A percentile compares a stretch with the other conserved stretches of the same genome.
Conservation (phyloP, 2,113 vertebrate species). For the Oreocharis arfaki region DNA sequence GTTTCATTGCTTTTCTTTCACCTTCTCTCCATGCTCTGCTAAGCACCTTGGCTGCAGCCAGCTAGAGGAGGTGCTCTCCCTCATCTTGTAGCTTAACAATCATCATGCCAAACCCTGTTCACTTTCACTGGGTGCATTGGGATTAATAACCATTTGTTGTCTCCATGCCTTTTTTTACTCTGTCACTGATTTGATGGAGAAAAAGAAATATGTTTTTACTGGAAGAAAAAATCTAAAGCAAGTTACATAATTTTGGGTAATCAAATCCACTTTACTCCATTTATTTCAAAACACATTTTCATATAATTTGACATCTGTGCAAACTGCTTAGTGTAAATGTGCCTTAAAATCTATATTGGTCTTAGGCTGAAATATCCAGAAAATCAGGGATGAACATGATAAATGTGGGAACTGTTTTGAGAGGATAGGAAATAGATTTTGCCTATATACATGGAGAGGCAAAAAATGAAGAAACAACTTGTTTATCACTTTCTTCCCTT, state of each 20-base stretch:
- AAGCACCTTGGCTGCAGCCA: not conserved
- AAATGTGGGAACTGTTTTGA: rapidly evolving
- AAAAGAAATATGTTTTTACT: not conserved
- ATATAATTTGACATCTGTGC: not conserved
- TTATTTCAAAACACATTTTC: not conserved
- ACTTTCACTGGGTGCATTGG: not conserved
- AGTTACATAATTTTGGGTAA: not conserved
- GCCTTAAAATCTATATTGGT: not conserved
- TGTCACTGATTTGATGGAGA: not conserved
- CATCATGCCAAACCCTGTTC: not conserved
- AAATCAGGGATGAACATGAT: not conserved
- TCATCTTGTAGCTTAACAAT: not conserved
- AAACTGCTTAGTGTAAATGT: not conserved
- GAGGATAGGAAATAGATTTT: not conserved
- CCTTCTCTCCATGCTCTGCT: not conserved
- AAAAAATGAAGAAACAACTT: not conserved
- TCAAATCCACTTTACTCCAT: not conserved
- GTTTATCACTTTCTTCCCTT: not conserved
- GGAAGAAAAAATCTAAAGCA: not conserved
- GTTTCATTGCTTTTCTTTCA: not conserved
- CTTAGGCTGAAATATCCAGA: not conserved
- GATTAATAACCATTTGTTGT: not conserved
- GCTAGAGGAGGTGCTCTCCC: not conserved
- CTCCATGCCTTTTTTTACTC: not conserved
- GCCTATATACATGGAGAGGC: not conserved